These are phyloP conservation scores for Lindbergichthys nudifrons DNA, from an alignment of 2,797 vertebrate species.

Conservation along the genomic window DNA sequence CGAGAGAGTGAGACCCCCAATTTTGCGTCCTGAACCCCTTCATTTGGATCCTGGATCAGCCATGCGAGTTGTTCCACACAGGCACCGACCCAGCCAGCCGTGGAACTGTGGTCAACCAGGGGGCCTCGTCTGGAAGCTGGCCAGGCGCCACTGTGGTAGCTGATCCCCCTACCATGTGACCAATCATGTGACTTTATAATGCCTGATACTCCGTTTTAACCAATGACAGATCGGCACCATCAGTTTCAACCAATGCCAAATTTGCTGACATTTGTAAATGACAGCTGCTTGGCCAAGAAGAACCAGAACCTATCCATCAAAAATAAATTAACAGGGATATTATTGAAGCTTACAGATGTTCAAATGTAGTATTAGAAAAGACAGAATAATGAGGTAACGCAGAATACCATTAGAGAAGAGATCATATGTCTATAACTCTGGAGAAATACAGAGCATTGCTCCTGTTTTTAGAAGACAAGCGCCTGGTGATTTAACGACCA, in stretches of 20 bases:
- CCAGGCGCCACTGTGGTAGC: conserved; percentile 78
- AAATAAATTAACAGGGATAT: conserved; percentile 45
- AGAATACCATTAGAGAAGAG: conserved; percentile 4
- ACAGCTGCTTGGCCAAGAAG: conserved; percentile 21
- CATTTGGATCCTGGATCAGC: conserved; percentile 79
- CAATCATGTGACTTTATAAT: conserved; percentile 60
- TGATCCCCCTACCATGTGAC: conserved; percentile 66
- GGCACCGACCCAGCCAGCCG: conserved; percentile 78
- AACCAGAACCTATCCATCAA: conserved; percentile 50
- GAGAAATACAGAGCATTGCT: conserved; percentile 22
- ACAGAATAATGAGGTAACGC: conserved; percentile 10
- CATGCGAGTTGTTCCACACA: conserved; percentile 61
- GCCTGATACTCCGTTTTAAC: conserved; percentile 20
- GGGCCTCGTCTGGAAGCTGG: conserved; percentile 73
- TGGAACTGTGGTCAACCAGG: conserved; percentile 82
- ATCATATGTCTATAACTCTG: background rate
- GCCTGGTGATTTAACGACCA: conserved; percentile 44
- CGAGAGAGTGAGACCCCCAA: conserved; percentile 76
- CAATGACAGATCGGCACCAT: conserved; percentile 18
- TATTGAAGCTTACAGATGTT: conserved; percentile 23
- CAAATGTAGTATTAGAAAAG: conserved; percentile 4
- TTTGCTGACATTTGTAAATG: conserved; percentile 36
- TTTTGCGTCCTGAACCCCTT: conserved; percentile 77
- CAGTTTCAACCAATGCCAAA: background rate
- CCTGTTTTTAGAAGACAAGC: conserved; percentile 37